Evolutionary conservation across 2,113 vertebrate species (phyloP).

Genomic region (Microcebus tavaratra): DNA sequence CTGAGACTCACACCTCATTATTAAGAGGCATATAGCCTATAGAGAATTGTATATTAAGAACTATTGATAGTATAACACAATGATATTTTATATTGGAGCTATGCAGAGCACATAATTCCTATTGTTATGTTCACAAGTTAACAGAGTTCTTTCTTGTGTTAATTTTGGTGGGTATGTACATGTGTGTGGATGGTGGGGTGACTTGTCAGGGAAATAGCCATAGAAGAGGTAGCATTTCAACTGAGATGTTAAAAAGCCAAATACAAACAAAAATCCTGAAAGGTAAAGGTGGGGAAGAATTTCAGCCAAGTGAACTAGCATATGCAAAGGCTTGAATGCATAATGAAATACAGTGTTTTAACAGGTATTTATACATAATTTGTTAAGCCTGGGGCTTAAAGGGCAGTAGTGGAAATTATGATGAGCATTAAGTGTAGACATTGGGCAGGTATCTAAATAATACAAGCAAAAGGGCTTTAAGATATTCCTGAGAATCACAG

Average conservation of each 20-base stretch:
- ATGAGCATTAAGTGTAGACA: not conserved
- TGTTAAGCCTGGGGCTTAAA: not conserved
- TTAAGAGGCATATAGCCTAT: not conserved
- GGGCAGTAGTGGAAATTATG: not conserved
- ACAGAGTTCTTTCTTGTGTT: not conserved
- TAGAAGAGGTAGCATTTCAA: not conserved
- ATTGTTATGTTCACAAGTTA: not conserved
- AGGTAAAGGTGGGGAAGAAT: not conserved
- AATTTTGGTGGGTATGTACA: not conserved
- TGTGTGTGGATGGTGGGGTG: not conserved
- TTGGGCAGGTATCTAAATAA: not conserved
- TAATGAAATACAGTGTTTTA: not conserved
- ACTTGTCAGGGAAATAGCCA: not conserved
- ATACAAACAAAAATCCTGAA: not conserved
- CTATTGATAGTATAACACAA: not conserved
- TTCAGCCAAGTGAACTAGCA: not conserved
- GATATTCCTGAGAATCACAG: not conserved
- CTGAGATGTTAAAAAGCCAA: not conserved
- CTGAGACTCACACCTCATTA: not conserved
- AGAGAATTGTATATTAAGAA: not conserved
- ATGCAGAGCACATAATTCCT: not conserved
- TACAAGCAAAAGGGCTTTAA: not conserved
- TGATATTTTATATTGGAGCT: not conserved
- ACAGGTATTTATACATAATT: not conserved
- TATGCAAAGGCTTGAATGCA: not conserved